Evolutionary conservation across 2,113 vertebrate genomes (phyloP).

Genomic region (Falcunculus frontatus): DNA sequence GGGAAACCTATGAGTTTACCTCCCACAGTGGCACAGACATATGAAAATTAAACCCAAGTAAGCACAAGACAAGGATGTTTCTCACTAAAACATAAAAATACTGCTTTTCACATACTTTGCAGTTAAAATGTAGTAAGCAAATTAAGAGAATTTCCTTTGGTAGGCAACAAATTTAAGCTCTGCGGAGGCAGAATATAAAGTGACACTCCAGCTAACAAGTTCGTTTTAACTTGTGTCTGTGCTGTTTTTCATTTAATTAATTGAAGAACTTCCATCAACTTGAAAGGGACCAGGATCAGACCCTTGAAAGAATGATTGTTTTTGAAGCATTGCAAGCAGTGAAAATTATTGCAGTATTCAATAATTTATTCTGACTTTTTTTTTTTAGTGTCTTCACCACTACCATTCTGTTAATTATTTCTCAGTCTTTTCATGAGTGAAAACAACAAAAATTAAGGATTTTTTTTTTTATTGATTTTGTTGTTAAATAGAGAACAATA

Average conservation of each 20-base stretch:
- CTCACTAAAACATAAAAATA: not conserved
- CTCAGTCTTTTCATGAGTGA: constrained; percentile 21
- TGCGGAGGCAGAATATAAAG: not conserved
- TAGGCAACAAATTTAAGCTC: not conserved
- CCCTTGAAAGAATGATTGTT: not conserved
- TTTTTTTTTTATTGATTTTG: not conserved
- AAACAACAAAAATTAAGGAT: constrained; percentile 14
- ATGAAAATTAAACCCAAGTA: not conserved
- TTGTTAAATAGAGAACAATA: not conserved
- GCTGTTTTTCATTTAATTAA: not conserved
- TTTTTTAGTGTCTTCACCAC: not conserved
- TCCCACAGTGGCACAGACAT: not conserved
- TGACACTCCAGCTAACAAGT: not conserved
- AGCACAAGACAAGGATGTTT: not conserved
- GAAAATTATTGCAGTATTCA: not conserved
- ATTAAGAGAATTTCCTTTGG: not conserved
- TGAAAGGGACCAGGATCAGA: not conserved
- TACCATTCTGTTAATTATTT: constrained; percentile 16
- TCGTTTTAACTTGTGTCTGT: not conserved
- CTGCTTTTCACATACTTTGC: not conserved
- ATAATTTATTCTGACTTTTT: not conserved
- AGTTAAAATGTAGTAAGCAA: not conserved
- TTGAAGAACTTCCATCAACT: not conserved
- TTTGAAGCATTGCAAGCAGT: constrained; percentile 8
- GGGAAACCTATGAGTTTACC: not conserved